A percentile compares a stretch with the other conserved stretches of the same genome.
These are phyloP conservation scores for Heliconius sara DNA, from an alignment of 2,888 invertebrate genomes.

Conservation along the genomic window DNA sequence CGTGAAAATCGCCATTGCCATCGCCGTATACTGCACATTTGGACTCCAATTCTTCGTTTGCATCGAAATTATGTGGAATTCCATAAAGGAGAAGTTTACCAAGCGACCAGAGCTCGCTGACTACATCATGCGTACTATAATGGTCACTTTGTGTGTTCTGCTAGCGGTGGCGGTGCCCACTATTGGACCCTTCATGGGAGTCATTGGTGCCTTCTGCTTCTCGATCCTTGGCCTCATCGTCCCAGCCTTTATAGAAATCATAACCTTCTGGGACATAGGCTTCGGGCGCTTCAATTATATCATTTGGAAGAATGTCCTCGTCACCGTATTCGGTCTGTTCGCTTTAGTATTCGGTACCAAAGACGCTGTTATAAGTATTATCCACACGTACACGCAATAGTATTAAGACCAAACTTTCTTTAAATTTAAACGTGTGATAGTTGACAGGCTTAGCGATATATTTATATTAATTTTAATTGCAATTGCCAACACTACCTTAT, in stretches of 20 bases:
- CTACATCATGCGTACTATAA: conserved; percentile 88
- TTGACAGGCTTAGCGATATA: conserved; percentile 29
- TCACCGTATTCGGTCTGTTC: conserved; percentile 89
- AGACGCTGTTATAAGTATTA: conserved; percentile 65
- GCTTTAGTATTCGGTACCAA: conserved; percentile 91
- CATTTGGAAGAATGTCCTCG: conserved; percentile 90
- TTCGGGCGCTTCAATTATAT: conserved; percentile 89
- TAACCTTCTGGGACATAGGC: conserved; percentile 93
- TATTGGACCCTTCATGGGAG: conserved; percentile 94
- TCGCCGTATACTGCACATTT: conserved; percentile 97
- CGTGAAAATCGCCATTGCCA: conserved; percentile 92
- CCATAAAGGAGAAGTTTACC: conserved; percentile 88
- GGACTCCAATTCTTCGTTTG: conserved; percentile 99
- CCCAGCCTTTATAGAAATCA: conserved; percentile 92
- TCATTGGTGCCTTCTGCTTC: conserved; percentile 97
- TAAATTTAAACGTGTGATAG: conserved; percentile 34
- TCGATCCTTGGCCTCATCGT: conserved; percentile 95
- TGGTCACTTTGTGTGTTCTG: conserved; percentile 87
- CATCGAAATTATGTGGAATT: conserved; percentile 95
- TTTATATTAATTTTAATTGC: conserved; percentile 33
- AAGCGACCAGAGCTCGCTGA: conserved; percentile 88
- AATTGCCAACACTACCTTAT: conserved; percentile 25
- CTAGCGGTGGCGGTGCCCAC: conserved; percentile 94
- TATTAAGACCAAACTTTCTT: neutral
- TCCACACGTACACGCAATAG: conserved; percentile 28